Evolutionary conservation across 2,888 invertebrate genomes (phyloP).

Genomic region (Fissipunctia ypsillon): DNA sequence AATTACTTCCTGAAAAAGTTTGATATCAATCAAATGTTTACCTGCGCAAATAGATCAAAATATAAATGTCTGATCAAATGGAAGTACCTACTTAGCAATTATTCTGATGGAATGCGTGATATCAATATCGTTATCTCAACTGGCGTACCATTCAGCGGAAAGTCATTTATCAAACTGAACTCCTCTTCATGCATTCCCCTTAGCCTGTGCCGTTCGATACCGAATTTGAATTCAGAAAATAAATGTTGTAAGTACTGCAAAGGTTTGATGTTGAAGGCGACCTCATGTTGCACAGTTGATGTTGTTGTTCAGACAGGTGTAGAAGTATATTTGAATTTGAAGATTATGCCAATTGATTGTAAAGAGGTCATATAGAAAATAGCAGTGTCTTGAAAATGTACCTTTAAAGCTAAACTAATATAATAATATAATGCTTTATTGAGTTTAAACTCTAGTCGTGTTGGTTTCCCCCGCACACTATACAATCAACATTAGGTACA

Average conservation of each 20-base stretch:
- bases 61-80: constrained; percentile 35
- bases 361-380: too few species aligned
- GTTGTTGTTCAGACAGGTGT: too few species aligned
- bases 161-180: constrained; percentile 47
- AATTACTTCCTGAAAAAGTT: constrained; percentile 35
- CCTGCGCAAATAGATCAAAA: constrained; percentile 41
- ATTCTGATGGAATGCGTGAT: constrained; percentile 47
- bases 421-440: too few species aligned
- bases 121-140: constrained; percentile 54
- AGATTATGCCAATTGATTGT: too few species aligned
- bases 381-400: too few species aligned
- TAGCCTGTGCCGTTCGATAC: constrained; percentile 45
- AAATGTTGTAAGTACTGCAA: constrained; percentile 55
- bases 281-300: too few species aligned
- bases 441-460: too few species aligned
- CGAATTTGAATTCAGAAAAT: constrained; percentile 34
- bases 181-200: constrained; percentile 38
- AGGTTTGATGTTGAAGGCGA: too few species aligned
- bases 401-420: too few species aligned
- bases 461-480: too few species aligned
- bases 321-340: too few species aligned
- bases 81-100: constrained; percentile 46
- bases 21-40: constrained; percentile 49
- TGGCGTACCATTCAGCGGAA: constrained; percentile 45
- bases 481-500: too few species aligned